Conservation (phyloP, 2,888 invertebrate genomes). For the Callimorpha dominula region DNA sequence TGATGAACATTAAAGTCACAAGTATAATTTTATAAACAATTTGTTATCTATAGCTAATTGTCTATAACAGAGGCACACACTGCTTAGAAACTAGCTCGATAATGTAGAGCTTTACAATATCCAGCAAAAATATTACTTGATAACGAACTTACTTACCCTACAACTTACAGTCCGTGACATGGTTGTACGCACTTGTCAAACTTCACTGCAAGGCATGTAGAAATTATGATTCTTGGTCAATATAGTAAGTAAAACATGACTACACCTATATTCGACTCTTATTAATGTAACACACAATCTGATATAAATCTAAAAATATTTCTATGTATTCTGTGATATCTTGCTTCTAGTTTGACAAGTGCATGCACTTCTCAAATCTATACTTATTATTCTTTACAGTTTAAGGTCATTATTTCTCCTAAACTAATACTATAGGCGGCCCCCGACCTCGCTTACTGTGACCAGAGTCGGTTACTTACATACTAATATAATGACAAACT, state of each 20-base stretch:
- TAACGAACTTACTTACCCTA: slow-evolving; percentile 54
- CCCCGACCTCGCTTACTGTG: slow-evolving; percentile 75
- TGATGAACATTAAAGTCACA: slow-evolving; percentile 58
- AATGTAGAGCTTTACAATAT: slow-evolving; percentile 53
- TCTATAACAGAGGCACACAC: slow-evolving; percentile 85
- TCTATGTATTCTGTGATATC: slow-evolving; percentile 15
- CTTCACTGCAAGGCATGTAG: slow-evolving; percentile 11
- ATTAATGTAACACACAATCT: slow-evolving; percentile 18
- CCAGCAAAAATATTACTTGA: slow-evolving; percentile 66
- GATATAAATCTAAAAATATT: slow-evolving; percentile 23
- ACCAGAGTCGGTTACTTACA: slow-evolving; percentile 76
- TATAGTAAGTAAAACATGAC: slow-evolving; percentile 8
- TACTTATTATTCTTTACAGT: slow-evolving; percentile 37
- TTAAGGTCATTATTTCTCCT: slow-evolving; percentile 54
- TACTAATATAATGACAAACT: slow-evolving; percentile 55
- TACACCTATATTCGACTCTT: slow-evolving; percentile 3
- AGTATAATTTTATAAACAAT: slow-evolving; percentile 60
- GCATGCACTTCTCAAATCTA: slow-evolving; percentile 33
- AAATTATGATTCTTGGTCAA: background rate
- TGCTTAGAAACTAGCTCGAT: slow-evolving; percentile 76
- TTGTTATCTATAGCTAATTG: slow-evolving; percentile 65
- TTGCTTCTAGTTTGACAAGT: slow-evolving; percentile 44
- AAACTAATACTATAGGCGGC: slow-evolving; percentile 83
- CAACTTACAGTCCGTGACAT: slow-evolving; percentile 59
- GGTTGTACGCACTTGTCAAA: slow-evolving; percentile 52